A percentile compares a stretch with the other conserved stretches of the same genome.
Conservation (phyloP, 2,888 invertebrate species). For the Cyrtodaria siliqua region DNA sequence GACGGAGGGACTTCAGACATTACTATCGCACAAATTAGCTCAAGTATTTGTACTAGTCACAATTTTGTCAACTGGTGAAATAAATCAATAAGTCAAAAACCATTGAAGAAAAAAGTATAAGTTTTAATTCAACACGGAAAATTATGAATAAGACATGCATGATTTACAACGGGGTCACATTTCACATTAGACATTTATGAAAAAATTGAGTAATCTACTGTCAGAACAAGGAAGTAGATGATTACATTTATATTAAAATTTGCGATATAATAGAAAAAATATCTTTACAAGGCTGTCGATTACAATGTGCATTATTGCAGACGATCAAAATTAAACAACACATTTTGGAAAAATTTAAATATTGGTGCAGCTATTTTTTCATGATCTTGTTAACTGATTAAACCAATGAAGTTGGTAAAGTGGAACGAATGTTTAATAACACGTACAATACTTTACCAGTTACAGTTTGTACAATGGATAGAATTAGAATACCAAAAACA, state of each 20-base stretch:
- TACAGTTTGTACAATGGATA: too few relatives aligned
- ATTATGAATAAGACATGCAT: slow-evolving; percentile 63
- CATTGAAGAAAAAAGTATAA: slow-evolving; percentile 50
- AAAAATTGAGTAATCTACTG: slow-evolving; percentile 49
- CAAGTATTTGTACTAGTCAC: too few relatives aligned
- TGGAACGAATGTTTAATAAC: too few relatives aligned
- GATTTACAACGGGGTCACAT: slow-evolving; percentile 52
- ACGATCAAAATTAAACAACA: background rate
- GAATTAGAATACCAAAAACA: too few relatives aligned
- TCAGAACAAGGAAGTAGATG: slow-evolving; percentile 38
- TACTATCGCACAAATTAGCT: too few relatives aligned
- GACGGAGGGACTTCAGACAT: too few relatives aligned
- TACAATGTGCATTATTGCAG: slow-evolving; percentile 46
- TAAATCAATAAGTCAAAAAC: background rate
- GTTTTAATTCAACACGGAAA: slow-evolving; percentile 62
- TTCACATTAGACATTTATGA: slow-evolving; percentile 49
- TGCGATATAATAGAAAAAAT: slow-evolving; percentile 37
- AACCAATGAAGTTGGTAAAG: too few relatives aligned
- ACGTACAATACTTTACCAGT: too few relatives aligned
- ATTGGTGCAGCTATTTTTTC: too few relatives aligned
- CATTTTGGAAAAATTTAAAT: too few relatives aligned
- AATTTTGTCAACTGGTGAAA: too few relatives aligned
- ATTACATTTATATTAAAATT: slow-evolving; percentile 40
- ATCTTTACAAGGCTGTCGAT: slow-evolving; percentile 37
- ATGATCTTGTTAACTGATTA: too few relatives aligned